Evolutionary conservation across 2,888 invertebrate species (phyloP).

Genomic region (Caenorhabditis zanzibari): DNA sequence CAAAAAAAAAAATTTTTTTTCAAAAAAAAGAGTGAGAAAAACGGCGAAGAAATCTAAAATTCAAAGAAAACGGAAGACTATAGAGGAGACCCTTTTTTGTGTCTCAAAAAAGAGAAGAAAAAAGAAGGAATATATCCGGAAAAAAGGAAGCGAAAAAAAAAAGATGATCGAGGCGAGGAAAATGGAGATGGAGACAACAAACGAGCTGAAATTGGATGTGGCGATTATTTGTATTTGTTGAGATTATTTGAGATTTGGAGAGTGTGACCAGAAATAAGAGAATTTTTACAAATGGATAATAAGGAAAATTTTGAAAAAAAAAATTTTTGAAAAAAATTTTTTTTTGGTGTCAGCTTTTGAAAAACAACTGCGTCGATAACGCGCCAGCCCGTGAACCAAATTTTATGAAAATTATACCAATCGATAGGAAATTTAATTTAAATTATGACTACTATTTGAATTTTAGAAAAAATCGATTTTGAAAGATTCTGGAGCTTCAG

Average conservation of each 20-base stretch:
- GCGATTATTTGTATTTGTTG: too few relatives aligned
- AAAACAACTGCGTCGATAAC: too few relatives aligned
- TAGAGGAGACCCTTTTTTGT: not conserved
- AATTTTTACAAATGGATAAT: slow-evolving; percentile 1
- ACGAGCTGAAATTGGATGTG: slow-evolving; percentile 13
- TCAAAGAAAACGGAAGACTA: slow-evolving; percentile 44
- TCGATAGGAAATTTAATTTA: too few relatives aligned
- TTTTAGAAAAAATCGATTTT: too few relatives aligned
- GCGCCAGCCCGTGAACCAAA: too few relatives aligned
- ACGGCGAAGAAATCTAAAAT: slow-evolving; percentile 28
- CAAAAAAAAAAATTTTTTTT: slow-evolving; percentile 12
- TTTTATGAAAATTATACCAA: too few relatives aligned
- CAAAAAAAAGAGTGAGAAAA: slow-evolving; percentile 7
- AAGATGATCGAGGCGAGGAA: slow-evolving; percentile 6
- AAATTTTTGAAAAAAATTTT: too few relatives aligned
- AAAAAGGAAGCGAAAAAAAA: not conserved
- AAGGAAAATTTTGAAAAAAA: too few relatives aligned
- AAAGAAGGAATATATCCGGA: slow-evolving; percentile 19
- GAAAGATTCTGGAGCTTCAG: too few relatives aligned
- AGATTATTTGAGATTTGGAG: not conserved
- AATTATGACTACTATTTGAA: too few relatives aligned
- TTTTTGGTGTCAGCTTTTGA: too few relatives aligned
- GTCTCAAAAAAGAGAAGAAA: not conserved
- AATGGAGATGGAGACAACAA: slow-evolving; percentile 8
- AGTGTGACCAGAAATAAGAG: slow-evolving; percentile 3